Evolutionary conservation across 2,888 invertebrate species (phyloP).

Genomic region (Thera obeliscata): DNA sequence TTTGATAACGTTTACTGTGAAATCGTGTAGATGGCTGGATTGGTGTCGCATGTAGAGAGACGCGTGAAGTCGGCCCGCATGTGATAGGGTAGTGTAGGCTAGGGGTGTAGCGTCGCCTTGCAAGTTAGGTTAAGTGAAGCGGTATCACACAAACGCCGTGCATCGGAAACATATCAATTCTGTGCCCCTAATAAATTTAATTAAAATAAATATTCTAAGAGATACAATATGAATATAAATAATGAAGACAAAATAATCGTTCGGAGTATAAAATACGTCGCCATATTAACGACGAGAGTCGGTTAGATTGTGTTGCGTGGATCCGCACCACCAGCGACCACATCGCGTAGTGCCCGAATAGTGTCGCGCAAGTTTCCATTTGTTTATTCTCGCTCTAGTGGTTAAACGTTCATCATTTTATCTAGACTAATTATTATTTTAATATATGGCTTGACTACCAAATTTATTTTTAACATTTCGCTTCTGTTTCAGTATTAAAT

Average conservation of each 20-base stretch:
- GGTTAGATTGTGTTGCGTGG: constrained; percentile 66
- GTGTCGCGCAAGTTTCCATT: constrained; percentile 73
- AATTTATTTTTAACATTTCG: constrained; percentile 76
- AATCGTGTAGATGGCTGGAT: constrained; percentile 72
- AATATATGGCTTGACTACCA: constrained; percentile 79
- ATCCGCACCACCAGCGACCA: constrained; percentile 24
- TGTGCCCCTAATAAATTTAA: constrained; percentile 89
- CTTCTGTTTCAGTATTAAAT: constrained; percentile 82
- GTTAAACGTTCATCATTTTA: constrained; percentile 68
- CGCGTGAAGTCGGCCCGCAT: constrained; percentile 79
- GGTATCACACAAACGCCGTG: constrained; percentile 87
- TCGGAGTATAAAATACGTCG: constrained; percentile 81
- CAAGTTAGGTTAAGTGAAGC: constrained; percentile 83
- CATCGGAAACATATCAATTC: constrained; percentile 92
- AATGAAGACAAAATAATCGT: constrained; percentile 77
- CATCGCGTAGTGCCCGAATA: constrained; percentile 71
- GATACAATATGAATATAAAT: constrained; percentile 81
- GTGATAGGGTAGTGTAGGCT: constrained; percentile 81
- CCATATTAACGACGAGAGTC: constrained; percentile 71
- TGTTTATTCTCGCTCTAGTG: constrained; percentile 64
- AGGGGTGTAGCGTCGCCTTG: constrained; percentile 82
- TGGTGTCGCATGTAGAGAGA: constrained; percentile 55
- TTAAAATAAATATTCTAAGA: constrained; percentile 81
- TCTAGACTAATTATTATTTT: constrained; percentile 57
- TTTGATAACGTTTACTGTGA: constrained; percentile 74